Evolutionary conservation across 2,888 invertebrate genomes (phyloP).

Genomic region (Drosophila acutilabella): DNA sequence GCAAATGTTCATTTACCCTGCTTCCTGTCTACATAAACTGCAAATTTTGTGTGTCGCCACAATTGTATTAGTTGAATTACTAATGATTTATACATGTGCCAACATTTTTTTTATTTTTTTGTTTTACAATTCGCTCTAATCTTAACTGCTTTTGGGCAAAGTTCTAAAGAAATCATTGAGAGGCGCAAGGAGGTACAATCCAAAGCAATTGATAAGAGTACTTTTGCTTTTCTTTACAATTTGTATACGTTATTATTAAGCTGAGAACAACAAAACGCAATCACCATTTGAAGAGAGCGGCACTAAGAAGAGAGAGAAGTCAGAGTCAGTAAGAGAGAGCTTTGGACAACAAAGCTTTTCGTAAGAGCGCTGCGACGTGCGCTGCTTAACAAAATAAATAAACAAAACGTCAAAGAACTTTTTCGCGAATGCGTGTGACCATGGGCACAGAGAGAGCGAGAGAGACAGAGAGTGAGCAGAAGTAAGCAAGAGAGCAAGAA

Average conservation of each 20-base stretch:
- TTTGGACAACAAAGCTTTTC: constrained; percentile 48
- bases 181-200: constrained; percentile 6
- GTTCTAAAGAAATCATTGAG: constrained; percentile 45
- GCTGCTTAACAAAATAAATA: constrained; percentile 79
- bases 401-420: constrained; percentile 82
- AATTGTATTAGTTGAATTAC: constrained; percentile 25
- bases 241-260: constrained; percentile 37
- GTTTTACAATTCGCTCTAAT: constrained; percentile 57
- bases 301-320: constrained; percentile 1
- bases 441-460: constrained; percentile 20
- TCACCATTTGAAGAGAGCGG: constrained; percentile 1
- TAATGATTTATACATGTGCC: constrained; percentile 7
- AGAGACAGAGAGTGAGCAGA: neutral
- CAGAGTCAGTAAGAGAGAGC: constrained; percentile 28
- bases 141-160: constrained; percentile 71
- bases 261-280: constrained; percentile 11
- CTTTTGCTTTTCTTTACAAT: constrained; percentile 69
- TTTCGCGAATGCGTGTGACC: constrained; percentile 70
- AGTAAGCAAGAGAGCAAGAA: neutral
- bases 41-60: neutral
- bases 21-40: constrained; percentile 5
- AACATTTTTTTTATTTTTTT: constrained; percentile 2
- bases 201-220: constrained; percentile 67
- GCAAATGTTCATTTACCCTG: constrained; percentile 42
- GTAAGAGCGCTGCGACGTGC: constrained; percentile 36